Evolutionary conservation across 2,888 invertebrate species (phyloP).

Genomic region (Mycalesis mineus): DNA sequence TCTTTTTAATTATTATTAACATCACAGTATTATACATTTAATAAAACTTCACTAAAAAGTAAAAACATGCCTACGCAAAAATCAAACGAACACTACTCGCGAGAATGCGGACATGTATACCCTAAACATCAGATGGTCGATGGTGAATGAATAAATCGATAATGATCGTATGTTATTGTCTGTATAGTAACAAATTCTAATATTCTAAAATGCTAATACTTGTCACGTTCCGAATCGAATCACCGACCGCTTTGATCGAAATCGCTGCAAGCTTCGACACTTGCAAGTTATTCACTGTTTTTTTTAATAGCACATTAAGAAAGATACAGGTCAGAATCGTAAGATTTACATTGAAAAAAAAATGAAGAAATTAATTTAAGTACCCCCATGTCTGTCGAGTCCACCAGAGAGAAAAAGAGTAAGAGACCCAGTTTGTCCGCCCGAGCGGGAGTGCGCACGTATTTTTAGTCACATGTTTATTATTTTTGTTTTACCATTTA

Average conservation of each 20-base stretch:
- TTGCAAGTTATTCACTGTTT: conserved; percentile 4
- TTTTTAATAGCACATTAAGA: not conserved
- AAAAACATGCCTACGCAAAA: too few species aligned
- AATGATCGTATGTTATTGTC: too few species aligned
- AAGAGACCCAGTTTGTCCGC: conserved; percentile 2
- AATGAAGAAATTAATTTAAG: conserved; percentile 16
- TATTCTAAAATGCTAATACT: too few species aligned
- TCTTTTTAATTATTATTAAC: too few species aligned
- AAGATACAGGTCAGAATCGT: not conserved
- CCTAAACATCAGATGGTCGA: too few species aligned
- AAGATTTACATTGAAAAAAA: not conserved
- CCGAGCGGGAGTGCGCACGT: conserved; percentile 64
- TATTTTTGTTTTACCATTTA: conserved; percentile 35
- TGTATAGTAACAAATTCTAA: too few species aligned
- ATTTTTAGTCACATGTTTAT: conserved; percentile 75
- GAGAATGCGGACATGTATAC: too few species aligned
- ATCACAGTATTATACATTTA: too few species aligned
- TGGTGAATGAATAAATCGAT: too few species aligned
- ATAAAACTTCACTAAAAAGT: too few species aligned
- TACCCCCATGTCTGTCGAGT: not conserved
- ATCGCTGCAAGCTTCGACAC: conserved; percentile 12
- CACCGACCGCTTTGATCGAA: not conserved
- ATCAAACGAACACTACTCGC: too few species aligned
- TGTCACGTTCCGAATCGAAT: conserved; percentile 8
- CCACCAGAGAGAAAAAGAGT: too few species aligned